Base-by-base conservation (phyloP, 1,140 invertebrate genomes). In the Zophobas atratus region DNA sequence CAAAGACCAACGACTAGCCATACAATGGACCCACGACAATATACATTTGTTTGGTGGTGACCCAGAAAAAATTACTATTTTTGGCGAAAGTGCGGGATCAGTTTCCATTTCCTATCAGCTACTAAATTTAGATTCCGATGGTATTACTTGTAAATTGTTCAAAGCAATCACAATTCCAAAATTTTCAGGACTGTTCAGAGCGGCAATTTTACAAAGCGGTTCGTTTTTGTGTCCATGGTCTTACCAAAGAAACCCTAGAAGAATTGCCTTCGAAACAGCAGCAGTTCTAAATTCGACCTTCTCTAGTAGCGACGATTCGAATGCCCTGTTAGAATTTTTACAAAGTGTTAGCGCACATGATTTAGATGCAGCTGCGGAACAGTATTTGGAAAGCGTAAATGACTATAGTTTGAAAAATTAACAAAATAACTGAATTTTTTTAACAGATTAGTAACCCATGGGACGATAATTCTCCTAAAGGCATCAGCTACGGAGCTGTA, bases 21-120 rank as follows among this genome's bases (percentile, higher is more conserved):
- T 90, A n/a, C 80, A 88, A 81, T 90, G 88, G 86, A 81, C 90
- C 6, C 82, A 86, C 77, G 81, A 86, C 41, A 89, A 72, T 33
- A 72, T 72, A 0, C 20, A 72, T 2, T 51, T 72, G 1, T 72
- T 72, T 8, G 70, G 51, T 43, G 60, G 60, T 4, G 60, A 67
- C 35, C 60, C 60, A 32, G 60, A 67, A 32, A 67, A 67, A 33
- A 72, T 72, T 6, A 72, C 70, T n/a, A 49, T 72, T 48, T 43
- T 72, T 34, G 70, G 70, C 6, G 34, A 8, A 49, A 72, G 70
- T 51, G 46, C 70, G 5, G 70, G 70, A 1, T 43, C 36, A 5
- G 51, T 48, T 36, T 72, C 70, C 32, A 2, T 6, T 38, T 33
- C 70, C 36, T 72, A 72, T 55, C 70, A 72, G 1, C 39, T 67